Percentiles rank a stretch among this genome's conserved stretches.
Evolutionary conservation across 2,888 invertebrate genomes (phyloP).

Genomic region (Ophioninae sp.): DNA sequence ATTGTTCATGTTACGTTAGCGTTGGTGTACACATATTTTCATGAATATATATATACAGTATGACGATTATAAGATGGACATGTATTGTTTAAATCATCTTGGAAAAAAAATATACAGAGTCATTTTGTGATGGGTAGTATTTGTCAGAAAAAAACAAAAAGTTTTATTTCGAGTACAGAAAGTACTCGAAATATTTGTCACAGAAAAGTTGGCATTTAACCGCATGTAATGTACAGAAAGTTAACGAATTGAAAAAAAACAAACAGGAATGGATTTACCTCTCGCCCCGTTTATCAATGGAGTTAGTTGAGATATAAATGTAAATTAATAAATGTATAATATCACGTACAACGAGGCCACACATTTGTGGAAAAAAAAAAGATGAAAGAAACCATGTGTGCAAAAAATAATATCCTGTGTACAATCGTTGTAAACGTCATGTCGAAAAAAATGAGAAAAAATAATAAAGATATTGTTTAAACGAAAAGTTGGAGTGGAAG

Average conservation of each 20-base stretch:
- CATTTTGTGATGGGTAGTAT: background rate
- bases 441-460: constrained; percentile 44
- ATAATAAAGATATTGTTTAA: constrained; percentile 61
- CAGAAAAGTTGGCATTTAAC: background rate
- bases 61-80: background rate
- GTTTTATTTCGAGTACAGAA: background rate
- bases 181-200: too few relatives aligned
- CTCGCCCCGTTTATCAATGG: constrained; percentile 27
- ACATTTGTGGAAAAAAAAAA: constrained; percentile 22
- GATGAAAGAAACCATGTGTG: constrained; percentile 28
- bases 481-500: constrained; percentile 2
- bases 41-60: background rate
- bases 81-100: background rate
- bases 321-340: constrained; percentile 55
- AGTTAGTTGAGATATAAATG: constrained; percentile 47
- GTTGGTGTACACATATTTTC: background rate
- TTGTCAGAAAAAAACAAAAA: background rate
- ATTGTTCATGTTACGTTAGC: background rate
- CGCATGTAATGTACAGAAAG: constrained; percentile 41
- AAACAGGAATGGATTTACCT: background rate
- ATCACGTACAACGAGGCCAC: constrained; percentile 32
- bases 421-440: constrained; percentile 63
- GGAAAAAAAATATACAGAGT: background rate
- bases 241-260: constrained; percentile 16
- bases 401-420: constrained; percentile 55